phyloP scores from a whole-genome alignment of 64 coral and sea anemone genomes.

The Actinia equina region DNA sequence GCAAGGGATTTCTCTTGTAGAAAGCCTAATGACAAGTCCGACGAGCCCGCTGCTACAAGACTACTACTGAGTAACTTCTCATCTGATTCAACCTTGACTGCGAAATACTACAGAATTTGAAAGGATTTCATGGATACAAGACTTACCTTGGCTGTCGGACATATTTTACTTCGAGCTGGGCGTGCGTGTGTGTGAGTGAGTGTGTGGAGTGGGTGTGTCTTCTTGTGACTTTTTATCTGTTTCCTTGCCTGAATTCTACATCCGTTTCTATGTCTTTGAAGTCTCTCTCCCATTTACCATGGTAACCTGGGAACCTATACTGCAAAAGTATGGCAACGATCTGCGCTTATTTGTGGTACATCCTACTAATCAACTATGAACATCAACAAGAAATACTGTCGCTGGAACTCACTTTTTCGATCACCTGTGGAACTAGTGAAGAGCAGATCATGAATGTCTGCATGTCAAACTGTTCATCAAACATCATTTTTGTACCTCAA shows the following conservation, averaged over 20 bases:
- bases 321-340: no score
- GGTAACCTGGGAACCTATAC: no score
- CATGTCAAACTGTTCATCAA: background rate
- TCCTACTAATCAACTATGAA: background rate
- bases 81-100: background rate
- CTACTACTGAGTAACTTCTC: no score
- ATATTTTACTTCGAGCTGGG: background rate
- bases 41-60: no score
- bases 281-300: background rate
- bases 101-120: background rate
- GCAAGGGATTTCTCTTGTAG: background rate
- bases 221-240: background rate
- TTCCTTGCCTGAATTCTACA: background rate
- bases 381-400: background rate
- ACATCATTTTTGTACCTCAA: no score
- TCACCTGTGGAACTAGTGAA: background rate
- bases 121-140: background rate
- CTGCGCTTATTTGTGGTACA: background rate
- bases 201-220: background rate
- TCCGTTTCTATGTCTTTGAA: background rate
- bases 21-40: background rate
- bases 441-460: background rate
- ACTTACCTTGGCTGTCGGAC: background rate
- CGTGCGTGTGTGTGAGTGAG: background rate
- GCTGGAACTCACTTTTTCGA: background rate